These are phyloP conservation scores for Anarsia innoxiella DNA, from an alignment of 2,888 invertebrate genomes.

Conservation along the genomic window DNA sequence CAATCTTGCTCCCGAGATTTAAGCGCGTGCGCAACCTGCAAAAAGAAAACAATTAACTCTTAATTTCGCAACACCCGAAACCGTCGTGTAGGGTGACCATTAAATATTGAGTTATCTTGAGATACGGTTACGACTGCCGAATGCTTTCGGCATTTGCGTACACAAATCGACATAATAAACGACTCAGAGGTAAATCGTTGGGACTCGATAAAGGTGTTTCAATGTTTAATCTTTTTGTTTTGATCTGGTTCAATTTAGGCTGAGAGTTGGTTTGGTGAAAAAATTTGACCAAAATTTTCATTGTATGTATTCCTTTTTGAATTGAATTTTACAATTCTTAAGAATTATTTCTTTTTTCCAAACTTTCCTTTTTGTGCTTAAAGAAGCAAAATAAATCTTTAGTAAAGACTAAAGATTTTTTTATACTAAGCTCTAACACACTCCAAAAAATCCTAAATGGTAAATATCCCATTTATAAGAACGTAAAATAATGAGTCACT, in stretches of 20 bases:
- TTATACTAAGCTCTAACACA: too few relatives aligned
- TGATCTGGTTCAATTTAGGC: not conserved
- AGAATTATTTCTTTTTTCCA: too few relatives aligned
- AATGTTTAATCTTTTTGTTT: not conserved
- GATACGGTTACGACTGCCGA: constrained; percentile 28
- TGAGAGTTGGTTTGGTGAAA: too few relatives aligned
- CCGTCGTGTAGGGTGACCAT: constrained; percentile 43
- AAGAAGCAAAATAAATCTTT: too few relatives aligned
- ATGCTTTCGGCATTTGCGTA: constrained; percentile 23
- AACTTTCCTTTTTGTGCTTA: too few relatives aligned
- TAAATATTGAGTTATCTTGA: constrained; percentile 36
- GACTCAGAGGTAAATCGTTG: constrained; percentile 24
- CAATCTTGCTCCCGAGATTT: constrained; percentile 31
- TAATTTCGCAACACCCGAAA: constrained; percentile 50
- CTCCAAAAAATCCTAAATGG: too few relatives aligned
- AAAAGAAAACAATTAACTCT: constrained; percentile 45
- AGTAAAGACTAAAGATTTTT: too few relatives aligned
- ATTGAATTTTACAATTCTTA: too few relatives aligned
- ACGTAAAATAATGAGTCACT: constrained; percentile 25
- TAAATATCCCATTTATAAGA: too few relatives aligned
- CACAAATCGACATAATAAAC: constrained; percentile 31
- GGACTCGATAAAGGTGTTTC: constrained; percentile 19
- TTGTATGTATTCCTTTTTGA: too few relatives aligned
- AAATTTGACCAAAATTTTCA: too few relatives aligned
- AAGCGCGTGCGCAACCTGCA: constrained; percentile 32